Evolutionary conservation across 2,888 invertebrate species (phyloP), one percentile per base, ranked within the genome.

Genomic region (Ferdinandea cuprea): DNA sequence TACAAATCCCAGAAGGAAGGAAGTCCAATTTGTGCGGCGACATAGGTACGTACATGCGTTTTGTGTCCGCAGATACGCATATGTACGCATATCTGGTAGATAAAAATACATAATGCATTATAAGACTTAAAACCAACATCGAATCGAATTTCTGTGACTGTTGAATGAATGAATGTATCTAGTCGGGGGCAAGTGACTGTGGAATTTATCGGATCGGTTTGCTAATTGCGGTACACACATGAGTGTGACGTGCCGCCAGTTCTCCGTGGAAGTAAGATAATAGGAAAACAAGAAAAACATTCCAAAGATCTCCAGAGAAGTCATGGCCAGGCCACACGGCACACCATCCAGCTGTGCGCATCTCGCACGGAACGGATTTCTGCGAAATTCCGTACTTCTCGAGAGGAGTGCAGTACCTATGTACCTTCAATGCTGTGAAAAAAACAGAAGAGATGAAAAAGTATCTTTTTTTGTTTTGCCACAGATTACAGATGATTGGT

Each of bases 401-500:
- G 17, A 6, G n/a, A 30, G 54, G 54, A 6, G 48, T 48, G 56
- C 9, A 8, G 42, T 58, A 50, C 50, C 48, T 40, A 4, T 15
- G 5, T 37, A 30, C 37, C 65, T 35, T n/a, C n/a, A n/a, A n/a
- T 56, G 54, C 46, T 42, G 35, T 37, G 28, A 56, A 17, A 42
- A 13, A n/a, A n/a, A n/a, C n/a, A n/a, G 11, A 9, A 19, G 17
- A 15, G 46, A 42, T 28, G 69, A 61, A 77, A 46, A 59, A 59
- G 61, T 48, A 7, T 56, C 66, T 56, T 68, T 56, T 19, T n/a
- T n/a, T n/a, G n/a, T n/a, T n/a, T n/a, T n/a, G n/a, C n/a, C 58
- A 50, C 54, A 81, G 77, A 74, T 74, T 65, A 46, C 65, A 30
- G 50, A 81, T 81, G 81, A 77, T 77, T 81, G 81, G 81, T 71